Conservation (phyloP, 2,888 invertebrate genomes). For the Lamellibrachia columna region DNA sequence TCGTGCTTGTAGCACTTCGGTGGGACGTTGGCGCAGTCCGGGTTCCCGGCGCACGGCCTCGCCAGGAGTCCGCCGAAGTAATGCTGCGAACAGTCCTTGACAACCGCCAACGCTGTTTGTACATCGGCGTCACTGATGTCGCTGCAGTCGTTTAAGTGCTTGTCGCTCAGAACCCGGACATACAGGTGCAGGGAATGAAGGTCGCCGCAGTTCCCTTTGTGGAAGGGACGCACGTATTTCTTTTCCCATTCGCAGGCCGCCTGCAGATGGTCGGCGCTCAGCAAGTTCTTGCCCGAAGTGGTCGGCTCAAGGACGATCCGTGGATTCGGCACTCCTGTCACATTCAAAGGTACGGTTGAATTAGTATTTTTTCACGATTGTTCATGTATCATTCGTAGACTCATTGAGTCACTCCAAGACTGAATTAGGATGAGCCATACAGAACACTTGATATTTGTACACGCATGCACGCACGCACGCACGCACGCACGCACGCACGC, state of each 20-base stretch:
- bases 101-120: constrained; percentile 69
- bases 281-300: neutral
- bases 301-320: neutral
- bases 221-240: constrained; percentile 3
- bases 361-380: neutral
- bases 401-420: neutral
- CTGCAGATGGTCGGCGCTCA: neutral
- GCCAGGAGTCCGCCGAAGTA: constrained; percentile 73
- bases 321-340: neutral
- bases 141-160: constrained; percentile 75
- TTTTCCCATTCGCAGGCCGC: neutral
- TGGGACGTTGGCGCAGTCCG: constrained; percentile 71
- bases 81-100: constrained; percentile 76
- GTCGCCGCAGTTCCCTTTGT: neutral
- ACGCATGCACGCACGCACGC: neutral
- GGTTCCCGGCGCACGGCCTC: constrained; percentile 68
- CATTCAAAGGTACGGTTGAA: neutral
- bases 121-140: constrained; percentile 82
- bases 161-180: constrained; percentile 82
- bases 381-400: neutral
- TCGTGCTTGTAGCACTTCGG: constrained; percentile 80
- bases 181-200: constrained; percentile 82
- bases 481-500: constrained; percentile 18
- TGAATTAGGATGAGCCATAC: neutral
- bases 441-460: neutral